These are phyloP conservation scores for Eira barbara DNA, from an alignment of 2,113 vertebrate genomes.

Conservation along the genomic window DNA sequence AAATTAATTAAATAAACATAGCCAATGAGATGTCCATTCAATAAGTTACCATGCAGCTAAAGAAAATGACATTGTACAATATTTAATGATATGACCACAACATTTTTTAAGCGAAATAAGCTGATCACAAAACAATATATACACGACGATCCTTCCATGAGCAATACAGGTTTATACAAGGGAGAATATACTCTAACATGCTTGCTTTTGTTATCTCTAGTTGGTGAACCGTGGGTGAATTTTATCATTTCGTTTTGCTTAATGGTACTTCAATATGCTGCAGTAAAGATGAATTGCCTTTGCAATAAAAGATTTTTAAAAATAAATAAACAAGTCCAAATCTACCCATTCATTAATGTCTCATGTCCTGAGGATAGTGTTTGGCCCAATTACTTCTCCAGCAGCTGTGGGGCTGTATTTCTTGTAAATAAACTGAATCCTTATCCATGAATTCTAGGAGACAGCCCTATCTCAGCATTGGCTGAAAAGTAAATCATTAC, in stretches of 20 bases:
- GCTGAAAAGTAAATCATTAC: neutral
- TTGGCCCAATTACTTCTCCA: neutral
- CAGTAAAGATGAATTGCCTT: neutral
- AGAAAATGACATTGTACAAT: neutral
- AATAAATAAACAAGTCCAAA: neutral
- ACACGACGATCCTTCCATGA: neutral
- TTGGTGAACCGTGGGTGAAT: neutral
- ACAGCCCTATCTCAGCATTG: neutral
- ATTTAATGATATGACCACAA: neutral
- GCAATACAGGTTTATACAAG: neutral
- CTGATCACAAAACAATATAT: neutral
- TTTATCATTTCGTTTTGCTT: neutral
- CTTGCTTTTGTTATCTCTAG: neutral
- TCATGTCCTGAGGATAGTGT: neutral
- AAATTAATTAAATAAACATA: neutral
- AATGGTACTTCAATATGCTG: neutral
- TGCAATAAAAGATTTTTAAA: neutral
- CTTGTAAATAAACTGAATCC: neutral
- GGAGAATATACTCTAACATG: neutral
- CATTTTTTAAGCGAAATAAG: slow-evolving; percentile 26
- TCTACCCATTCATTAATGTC: neutral
- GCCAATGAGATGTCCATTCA: neutral
- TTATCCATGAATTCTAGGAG: neutral
- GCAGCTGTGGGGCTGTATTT: neutral
- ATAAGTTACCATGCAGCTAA: neutral